Conservation (phyloP, 2,113 vertebrate genomes). For the Pseudorhombus dupliciocellatus region DNA sequence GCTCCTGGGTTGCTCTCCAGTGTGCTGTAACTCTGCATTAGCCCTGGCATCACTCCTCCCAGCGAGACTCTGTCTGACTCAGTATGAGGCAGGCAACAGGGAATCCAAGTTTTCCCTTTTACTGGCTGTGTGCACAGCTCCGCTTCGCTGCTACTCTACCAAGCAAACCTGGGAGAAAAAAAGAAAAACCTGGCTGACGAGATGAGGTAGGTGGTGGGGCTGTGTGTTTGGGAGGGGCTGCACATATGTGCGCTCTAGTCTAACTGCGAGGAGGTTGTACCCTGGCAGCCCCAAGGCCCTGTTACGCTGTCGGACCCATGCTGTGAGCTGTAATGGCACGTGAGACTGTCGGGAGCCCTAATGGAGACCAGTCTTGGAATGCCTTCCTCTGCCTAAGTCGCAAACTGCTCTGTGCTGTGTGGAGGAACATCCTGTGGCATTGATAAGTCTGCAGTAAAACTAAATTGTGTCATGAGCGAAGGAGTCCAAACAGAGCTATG, state of each 20-base stretch:
- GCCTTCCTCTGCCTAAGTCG: constrained; percentile 58
- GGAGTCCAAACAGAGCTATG: neutral
- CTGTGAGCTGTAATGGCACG: constrained; percentile 64
- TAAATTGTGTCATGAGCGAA: neutral
- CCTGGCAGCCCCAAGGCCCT: constrained; percentile 44
- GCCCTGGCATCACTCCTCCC: constrained; percentile 31
- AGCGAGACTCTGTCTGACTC: constrained; percentile 45
- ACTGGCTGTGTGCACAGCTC: constrained; percentile 34
- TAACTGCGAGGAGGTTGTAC: constrained; percentile 42
- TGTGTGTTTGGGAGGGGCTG: constrained; percentile 36
- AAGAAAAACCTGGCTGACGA: constrained; percentile 10
- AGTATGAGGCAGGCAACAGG: constrained; percentile 49
- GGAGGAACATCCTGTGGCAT: constrained; percentile 47
- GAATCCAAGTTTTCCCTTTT: constrained; percentile 52
- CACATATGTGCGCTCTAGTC: constrained; percentile 13
- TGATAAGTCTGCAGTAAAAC: constrained; percentile 35
- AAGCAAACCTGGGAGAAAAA: constrained; percentile 45
- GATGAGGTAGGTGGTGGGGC: constrained; percentile 51
- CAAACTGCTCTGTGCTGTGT: constrained; percentile 40
- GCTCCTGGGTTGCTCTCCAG: constrained; percentile 32
- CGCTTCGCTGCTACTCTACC: constrained; percentile 32
- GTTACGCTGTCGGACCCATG: constrained; percentile 39
- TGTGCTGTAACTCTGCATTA: constrained; percentile 17
- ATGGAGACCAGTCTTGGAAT: constrained; percentile 73
- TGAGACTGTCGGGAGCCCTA: constrained; percentile 70